Percentiles rank a stretch among this genome's conserved stretches.
Evolutionary conservation across 2,888 invertebrate genomes (phyloP).

Genomic region (Phortica okadai): DNA sequence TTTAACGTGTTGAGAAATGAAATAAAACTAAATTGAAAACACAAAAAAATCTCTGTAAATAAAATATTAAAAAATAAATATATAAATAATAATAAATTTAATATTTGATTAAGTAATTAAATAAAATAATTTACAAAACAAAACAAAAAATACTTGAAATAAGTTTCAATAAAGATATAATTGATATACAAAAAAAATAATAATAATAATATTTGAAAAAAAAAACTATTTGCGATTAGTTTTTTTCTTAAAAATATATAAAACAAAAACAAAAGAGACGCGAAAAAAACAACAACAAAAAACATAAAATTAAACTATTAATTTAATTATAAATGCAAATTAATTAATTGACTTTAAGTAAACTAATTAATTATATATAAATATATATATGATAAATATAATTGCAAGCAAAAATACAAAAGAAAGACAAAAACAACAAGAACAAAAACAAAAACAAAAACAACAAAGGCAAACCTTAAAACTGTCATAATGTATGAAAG

Average conservation of each 20-base stretch:
- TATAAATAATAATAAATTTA: conserved; percentile 34
- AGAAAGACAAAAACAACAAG: conserved; percentile 46
- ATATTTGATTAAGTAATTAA: conserved; percentile 50
- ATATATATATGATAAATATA: conserved; percentile 38
- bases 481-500: conserved; percentile 56
- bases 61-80: conserved; percentile 37
- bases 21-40: conserved; percentile 39
- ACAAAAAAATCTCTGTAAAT: conserved; percentile 45
- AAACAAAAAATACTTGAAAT: conserved; percentile 33
- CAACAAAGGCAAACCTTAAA: conserved; percentile 6
- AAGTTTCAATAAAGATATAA: conserved; percentile 34
- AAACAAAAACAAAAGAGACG: conserved; percentile 44
- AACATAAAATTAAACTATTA: conserved; percentile 65
- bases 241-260: conserved; percentile 49
- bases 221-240: conserved; percentile 57
- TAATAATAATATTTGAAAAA: conserved; percentile 54
- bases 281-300: conserved; percentile 62
- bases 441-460: conserved; percentile 43
- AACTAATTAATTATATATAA: conserved; percentile 55
- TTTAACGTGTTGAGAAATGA: conserved; percentile 19
- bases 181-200: conserved; percentile 41
- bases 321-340: conserved; percentile 65
- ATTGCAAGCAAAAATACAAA: conserved; percentile 44
- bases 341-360: conserved; percentile 64
- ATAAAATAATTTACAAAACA: conserved; percentile 52